Evolutionary conservation across 1,140 invertebrate species (phyloP).

Genomic region (Tyrophagus putrescentiae): DNA sequence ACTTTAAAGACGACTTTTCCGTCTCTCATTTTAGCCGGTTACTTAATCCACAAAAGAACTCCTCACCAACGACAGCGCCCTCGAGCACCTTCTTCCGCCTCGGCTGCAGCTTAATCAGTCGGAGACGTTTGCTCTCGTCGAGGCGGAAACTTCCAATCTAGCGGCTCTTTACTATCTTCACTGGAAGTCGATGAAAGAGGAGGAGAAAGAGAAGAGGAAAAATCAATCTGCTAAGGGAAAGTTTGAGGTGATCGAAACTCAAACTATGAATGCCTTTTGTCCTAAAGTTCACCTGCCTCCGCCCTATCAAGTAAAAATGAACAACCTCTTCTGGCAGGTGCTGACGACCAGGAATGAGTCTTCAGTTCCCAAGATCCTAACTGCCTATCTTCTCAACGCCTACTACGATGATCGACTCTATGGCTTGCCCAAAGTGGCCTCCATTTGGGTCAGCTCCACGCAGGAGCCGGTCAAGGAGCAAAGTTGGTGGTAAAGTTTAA

Average conservation of each 20-base stretch:
- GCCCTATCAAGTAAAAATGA: slow-evolving; percentile 30
- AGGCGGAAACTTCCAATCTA: background rate
- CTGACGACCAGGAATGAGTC: too few species aligned
- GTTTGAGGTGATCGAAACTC: background rate
- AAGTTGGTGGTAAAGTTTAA: slow-evolving; percentile 19
- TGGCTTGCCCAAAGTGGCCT: slow-evolving; percentile 57
- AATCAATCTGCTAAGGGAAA: background rate
- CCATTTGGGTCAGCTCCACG: slow-evolving; percentile 74
- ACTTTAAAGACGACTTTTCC: too few species aligned
- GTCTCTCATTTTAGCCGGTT: too few species aligned
- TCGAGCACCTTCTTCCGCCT: background rate
- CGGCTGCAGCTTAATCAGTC: background rate
- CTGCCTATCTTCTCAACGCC: slow-evolving; percentile 71
- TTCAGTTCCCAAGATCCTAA: slow-evolving; percentile 48
- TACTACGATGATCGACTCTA: slow-evolving; percentile 64
- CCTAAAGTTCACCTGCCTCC: background rate
- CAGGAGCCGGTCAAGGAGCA: slow-evolving; percentile 64
- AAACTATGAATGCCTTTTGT: background rate
- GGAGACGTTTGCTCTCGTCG: background rate
- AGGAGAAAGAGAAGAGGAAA: too few species aligned
- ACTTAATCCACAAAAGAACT: too few species aligned
- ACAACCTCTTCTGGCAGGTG: slow-evolving; percentile 80
- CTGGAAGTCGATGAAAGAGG: too few species aligned
- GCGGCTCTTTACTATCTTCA: background rate
- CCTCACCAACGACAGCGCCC: too few species aligned